Evolutionary conservation across 2,888 invertebrate genomes (phyloP).

Genomic region (Andrena haemorrhoa): DNA sequence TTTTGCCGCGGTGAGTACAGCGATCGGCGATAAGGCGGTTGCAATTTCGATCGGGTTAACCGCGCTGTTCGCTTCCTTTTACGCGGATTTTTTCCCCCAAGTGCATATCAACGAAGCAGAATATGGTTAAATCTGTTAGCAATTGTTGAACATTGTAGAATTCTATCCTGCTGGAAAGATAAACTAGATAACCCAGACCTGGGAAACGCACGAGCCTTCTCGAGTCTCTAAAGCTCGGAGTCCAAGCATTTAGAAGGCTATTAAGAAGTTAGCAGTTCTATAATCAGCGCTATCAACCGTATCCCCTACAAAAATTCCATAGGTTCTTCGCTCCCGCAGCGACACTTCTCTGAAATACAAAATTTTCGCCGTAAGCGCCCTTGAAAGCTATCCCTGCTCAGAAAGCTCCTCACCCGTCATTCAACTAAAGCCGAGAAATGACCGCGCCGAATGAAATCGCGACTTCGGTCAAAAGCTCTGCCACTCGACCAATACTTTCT

Average conservation of each 20-base stretch:
- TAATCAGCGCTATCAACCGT: too few relatives aligned
- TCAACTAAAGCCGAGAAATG: not conserved
- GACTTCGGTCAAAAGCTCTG: not conserved
- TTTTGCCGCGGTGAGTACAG: slow-evolving; percentile 46
- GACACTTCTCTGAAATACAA: too few relatives aligned
- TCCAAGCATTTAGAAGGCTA: too few relatives aligned
- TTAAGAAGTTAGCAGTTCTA: too few relatives aligned
- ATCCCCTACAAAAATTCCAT: too few relatives aligned
- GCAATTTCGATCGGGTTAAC: slow-evolving; percentile 41
- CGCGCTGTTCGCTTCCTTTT: slow-evolving; percentile 26
- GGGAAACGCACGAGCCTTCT: too few relatives aligned
- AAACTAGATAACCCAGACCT: too few relatives aligned
- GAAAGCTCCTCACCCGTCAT: not conserved
- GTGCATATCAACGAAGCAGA: not conserved
- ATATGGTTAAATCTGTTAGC: not conserved
- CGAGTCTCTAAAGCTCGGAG: too few relatives aligned
- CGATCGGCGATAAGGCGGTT: slow-evolving; percentile 61
- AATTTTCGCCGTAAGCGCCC: too few relatives aligned
- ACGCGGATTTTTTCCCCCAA: not conserved
- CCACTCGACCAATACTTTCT: not conserved
- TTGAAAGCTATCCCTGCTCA: too few relatives aligned
- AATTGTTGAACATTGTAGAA: not conserved
- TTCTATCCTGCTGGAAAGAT: too few relatives aligned
- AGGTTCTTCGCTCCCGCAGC: too few relatives aligned
- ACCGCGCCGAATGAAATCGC: not conserved